phyloP scores from a whole-genome alignment of 2,888 invertebrate species.

The Lysandra coridon region DNA sequence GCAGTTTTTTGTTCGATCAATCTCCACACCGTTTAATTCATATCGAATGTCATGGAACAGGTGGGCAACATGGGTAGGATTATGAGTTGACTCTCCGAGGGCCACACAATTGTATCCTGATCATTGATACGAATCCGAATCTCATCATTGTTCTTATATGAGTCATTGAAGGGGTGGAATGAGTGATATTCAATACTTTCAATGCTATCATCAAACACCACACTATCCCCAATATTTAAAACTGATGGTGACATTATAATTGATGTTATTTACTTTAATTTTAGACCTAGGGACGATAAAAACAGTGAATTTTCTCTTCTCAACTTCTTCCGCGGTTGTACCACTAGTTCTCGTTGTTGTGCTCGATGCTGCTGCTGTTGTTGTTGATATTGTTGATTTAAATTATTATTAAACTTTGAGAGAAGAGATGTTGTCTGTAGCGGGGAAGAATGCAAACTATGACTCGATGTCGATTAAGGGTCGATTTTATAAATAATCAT shows the following conservation, averaged over 20 bases:
- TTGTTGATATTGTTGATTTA: background rate
- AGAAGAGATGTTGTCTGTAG: background rate
- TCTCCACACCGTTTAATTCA: too few species aligned
- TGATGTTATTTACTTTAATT: background rate
- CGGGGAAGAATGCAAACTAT: background rate
- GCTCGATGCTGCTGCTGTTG: background rate
- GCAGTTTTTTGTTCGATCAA: too few species aligned
- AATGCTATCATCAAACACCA: constrained; percentile 12
- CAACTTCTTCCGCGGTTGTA: background rate
- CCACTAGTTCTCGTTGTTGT: background rate
- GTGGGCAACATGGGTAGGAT: too few species aligned
- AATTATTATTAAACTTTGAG: background rate
- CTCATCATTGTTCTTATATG: too few species aligned
- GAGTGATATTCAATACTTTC: constrained; percentile 10
- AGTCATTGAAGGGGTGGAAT: too few species aligned
- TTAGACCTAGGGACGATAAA: background rate
- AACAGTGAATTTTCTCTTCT: background rate
- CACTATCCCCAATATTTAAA: constrained; percentile 23
- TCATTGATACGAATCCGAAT: too few species aligned
- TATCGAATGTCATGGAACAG: too few species aligned
- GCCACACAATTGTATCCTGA: too few species aligned
- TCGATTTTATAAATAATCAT: background rate
- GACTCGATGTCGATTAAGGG: background rate
- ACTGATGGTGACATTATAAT: background rate
- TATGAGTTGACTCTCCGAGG: too few species aligned